A percentile compares a stretch with the other conserved stretches of the same genome.
phyloP scores from a whole-genome alignment of 2,888 invertebrate genomes.

The Zygogramma bicolorata region DNA sequence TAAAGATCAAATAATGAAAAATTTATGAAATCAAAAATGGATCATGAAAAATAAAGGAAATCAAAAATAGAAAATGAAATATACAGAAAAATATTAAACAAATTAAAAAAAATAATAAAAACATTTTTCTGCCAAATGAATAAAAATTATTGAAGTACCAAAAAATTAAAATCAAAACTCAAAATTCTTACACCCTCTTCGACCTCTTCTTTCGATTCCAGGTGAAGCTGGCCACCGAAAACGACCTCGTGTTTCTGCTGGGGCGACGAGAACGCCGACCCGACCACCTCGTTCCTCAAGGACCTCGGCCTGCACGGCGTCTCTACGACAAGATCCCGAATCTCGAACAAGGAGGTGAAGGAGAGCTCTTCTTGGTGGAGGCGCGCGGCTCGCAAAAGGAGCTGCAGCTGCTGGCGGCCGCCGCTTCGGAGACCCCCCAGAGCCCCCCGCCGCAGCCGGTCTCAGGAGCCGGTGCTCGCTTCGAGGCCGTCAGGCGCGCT shows the following conservation, averaged over 20 bases:
- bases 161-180: no score
- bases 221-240: slow-evolving; percentile 83
- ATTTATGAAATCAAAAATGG: no score
- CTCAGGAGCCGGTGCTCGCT: slow-evolving; percentile 51
- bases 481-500: no score
- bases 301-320: slow-evolving; percentile 93
- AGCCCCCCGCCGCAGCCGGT: slow-evolving; percentile 46
- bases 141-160: no score
- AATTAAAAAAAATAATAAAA: no score
- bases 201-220: slow-evolving; percentile 55
- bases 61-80: no score
- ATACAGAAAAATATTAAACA: no score
- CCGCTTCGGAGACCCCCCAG: slow-evolving; percentile 57
- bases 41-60: no score
- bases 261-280: slow-evolving; percentile 96
- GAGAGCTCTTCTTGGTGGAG: slow-evolving; percentile 86
- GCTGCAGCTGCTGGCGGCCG: slow-evolving; percentile 67
- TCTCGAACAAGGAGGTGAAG: slow-evolving; percentile 78
- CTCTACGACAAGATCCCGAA: slow-evolving; percentile 91
- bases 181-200: no score
- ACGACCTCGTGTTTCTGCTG: slow-evolving; percentile 92
- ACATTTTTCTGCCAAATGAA: no score
- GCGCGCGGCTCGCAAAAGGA: slow-evolving; percentile 81
- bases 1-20: no score
- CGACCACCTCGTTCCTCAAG: slow-evolving; percentile 87